Evolutionary conservation across 1,140 invertebrate genomes (phyloP).

Genomic region (Marisa cornuarietis): DNA sequence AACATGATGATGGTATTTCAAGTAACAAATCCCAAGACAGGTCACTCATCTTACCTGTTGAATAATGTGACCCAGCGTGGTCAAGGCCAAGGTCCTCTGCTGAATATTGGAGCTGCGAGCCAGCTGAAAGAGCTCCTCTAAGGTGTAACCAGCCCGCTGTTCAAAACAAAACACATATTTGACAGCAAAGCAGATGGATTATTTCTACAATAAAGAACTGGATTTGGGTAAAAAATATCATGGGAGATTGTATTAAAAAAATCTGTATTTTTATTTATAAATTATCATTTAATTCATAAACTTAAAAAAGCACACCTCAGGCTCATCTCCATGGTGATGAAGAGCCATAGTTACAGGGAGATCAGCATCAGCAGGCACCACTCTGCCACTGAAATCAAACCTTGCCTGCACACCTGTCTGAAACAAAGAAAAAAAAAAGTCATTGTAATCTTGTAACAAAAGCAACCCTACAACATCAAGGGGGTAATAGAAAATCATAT

Average conservation of each 20-base stretch:
- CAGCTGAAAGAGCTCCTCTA: slow-evolving; percentile 86
- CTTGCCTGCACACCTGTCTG: slow-evolving; percentile 58
- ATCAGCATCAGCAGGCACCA: slow-evolving; percentile 67
- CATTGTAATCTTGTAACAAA: not conserved
- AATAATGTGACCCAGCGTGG: slow-evolving; percentile 81
- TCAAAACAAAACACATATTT: slow-evolving; percentile 10
- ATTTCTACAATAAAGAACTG: no score
- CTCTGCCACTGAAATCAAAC: slow-evolving; percentile 62
- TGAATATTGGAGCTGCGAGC: slow-evolving; percentile 76
- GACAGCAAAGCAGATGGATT: slow-evolving; percentile 19
- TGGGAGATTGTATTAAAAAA: no score
- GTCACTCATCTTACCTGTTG: slow-evolving; percentile 69
- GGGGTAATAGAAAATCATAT: not conserved
- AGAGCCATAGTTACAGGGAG: slow-evolving; percentile 74
- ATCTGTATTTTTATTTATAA: no score
- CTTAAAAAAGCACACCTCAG: slow-evolving; percentile 71
- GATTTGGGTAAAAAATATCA: no score
- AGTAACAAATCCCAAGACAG: not conserved
- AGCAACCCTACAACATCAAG: not conserved
- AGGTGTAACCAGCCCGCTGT: slow-evolving; percentile 78
- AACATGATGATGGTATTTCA: no score
- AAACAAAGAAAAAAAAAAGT: slow-evolving; percentile 21
- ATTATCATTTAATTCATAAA: no score
- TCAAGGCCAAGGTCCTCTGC: slow-evolving; percentile 82
- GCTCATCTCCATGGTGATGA: slow-evolving; percentile 92